Percentiles rank a stretch among this genome's conserved stretches.
These are phyloP conservation scores for Malurus alboscapulatus DNA, from an alignment of 2,113 vertebrate species.

Conservation along the genomic window DNA sequence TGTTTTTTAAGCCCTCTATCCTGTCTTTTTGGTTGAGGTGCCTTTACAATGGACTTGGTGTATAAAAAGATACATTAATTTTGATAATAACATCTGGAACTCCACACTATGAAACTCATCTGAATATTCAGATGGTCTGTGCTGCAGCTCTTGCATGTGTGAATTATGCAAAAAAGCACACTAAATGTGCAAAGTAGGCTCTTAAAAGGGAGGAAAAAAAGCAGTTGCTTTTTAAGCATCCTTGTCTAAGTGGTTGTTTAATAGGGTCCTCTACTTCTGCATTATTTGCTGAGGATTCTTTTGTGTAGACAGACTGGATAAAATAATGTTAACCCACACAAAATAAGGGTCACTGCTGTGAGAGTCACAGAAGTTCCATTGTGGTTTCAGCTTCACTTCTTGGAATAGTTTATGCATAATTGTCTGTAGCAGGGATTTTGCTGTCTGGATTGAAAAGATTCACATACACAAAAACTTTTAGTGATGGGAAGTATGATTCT, in stretches of 20 bases:
- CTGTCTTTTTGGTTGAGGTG: neutral
- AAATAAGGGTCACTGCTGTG: neutral
- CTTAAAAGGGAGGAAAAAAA: neutral
- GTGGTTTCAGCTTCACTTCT: neutral
- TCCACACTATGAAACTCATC: neutral
- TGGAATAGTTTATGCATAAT: neutral
- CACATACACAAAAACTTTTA: neutral
- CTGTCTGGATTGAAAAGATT: neutral
- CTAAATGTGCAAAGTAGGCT: neutral
- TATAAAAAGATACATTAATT: neutral
- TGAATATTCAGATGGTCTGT: conserved; percentile 13
- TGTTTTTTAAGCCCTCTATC: neutral
- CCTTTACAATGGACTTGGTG: neutral
- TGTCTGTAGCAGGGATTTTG: neutral
- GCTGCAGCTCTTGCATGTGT: neutral
- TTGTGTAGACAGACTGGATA: neutral
- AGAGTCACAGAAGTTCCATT: neutral
- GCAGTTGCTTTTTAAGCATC: neutral
- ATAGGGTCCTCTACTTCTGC: neutral
- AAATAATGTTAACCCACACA: neutral
- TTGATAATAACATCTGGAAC: neutral
- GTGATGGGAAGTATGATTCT: neutral
- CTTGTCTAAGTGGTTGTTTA: neutral
- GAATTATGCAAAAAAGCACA: neutral
- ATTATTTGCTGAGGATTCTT: neutral